phyloP scores from a whole-genome alignment of 1,140 invertebrate species.

The Chlorops oryzae region DNA sequence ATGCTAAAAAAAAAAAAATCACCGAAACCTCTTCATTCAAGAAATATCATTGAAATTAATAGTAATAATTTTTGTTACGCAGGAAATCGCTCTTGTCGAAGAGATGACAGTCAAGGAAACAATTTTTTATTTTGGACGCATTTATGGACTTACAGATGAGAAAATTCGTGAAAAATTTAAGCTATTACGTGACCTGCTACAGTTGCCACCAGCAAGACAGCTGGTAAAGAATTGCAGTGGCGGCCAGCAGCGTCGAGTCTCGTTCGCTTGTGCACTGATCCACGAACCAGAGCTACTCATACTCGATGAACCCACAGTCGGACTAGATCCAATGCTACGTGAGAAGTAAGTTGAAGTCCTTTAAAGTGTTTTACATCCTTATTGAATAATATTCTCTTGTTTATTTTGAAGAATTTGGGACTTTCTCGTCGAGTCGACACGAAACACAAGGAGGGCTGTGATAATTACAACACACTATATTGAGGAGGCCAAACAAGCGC shows the following conservation, averaged over 20 bases:
- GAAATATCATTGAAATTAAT: no score
- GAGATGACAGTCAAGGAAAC: conserved; percentile 84
- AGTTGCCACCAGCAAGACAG: conserved; percentile 60
- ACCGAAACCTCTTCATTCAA: no score
- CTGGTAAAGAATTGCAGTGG: conserved; percentile 69
- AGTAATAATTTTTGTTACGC: conserved; percentile 35
- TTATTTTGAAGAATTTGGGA: conserved; percentile 76
- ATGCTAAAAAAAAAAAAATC: no score
- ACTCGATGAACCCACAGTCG: conserved; percentile 89
- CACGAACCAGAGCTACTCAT: conserved; percentile 84
- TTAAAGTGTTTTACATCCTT: neutral
- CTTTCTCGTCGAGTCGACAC: conserved; percentile 69
- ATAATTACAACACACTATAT: conserved; percentile 95
- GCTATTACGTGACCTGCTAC: conserved; percentile 65
- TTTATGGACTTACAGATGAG: conserved; percentile 68
- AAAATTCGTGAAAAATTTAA: conserved; percentile 61
- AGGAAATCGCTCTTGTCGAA: conserved; percentile 80
- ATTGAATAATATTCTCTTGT: neutral
- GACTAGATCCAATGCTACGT: conserved; percentile 81
- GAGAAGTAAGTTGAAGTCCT: conserved; percentile 57
- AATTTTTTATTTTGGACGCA: conserved; percentile 79
- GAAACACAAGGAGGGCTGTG: conserved; percentile 61
- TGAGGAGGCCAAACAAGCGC: conserved; percentile 80
- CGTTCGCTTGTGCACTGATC: conserved; percentile 78
- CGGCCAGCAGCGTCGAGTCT: conserved; percentile 81